A percentile compares a stretch with the other conserved stretches of the same genome.
Conservation (phyloP, 2,113 vertebrate genomes). For the Rhadina sibilatrix region DNA sequence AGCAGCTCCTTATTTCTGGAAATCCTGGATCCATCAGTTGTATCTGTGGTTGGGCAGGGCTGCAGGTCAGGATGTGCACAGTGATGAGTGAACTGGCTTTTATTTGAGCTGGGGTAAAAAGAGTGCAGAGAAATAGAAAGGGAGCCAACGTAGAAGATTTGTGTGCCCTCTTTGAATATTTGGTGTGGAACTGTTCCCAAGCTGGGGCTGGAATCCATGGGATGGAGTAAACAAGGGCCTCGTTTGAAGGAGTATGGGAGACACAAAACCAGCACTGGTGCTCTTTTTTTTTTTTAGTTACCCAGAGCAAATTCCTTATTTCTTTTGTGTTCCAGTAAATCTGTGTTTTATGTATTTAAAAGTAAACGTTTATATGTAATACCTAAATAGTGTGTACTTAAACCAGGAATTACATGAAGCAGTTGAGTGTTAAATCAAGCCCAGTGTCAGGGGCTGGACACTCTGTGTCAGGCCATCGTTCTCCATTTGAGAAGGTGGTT, state of each 20-base stretch:
- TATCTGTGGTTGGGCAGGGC: not conserved
- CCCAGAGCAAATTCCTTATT: not conserved
- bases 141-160: rapidly evolving
- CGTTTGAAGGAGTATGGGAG: not conserved
- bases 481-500: not conserved
- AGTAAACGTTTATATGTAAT: not conserved
- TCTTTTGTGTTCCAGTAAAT: not conserved
- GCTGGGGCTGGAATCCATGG: not conserved
- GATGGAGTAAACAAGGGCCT: not conserved
- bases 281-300: no score
- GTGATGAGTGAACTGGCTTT: not conserved
- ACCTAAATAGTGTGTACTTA: not conserved
- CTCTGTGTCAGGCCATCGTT: rapidly evolving
- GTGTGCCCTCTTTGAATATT: not conserved
- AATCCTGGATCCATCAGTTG: not conserved
- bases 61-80: not conserved
- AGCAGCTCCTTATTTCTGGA: not conserved
- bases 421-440: not conserved
- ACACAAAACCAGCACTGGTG: not conserved
- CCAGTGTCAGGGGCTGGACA: not conserved
- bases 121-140: not conserved
- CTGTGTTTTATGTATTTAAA: not conserved
- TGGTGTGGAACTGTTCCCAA: not conserved
- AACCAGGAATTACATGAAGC: not conserved
- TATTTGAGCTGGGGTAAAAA: not conserved